A percentile compares a stretch with the other conserved stretches of the same genome.
These are phyloP conservation scores for Heliconius cydno DNA, from an alignment of 2,888 invertebrate species.

Conservation along the genomic window DNA sequence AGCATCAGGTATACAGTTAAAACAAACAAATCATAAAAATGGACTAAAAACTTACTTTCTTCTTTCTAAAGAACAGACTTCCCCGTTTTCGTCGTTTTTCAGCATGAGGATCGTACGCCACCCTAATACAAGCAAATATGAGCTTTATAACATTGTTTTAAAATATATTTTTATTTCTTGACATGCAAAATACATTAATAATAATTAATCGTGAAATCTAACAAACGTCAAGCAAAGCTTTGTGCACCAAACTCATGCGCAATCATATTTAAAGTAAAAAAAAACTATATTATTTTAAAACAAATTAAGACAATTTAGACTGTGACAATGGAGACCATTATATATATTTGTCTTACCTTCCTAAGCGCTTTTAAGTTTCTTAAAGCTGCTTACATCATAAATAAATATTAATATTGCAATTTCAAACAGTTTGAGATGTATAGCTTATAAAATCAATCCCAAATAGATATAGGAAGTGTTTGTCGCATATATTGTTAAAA, in stretches of 20 bases:
- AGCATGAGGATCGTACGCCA: conserved; percentile 88
- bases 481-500: background rate
- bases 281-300: background rate
- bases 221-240: conserved; percentile 56
- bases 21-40: background rate
- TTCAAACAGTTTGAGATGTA: background rate
- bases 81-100: conserved; percentile 94
- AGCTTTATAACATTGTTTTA: background rate
- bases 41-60: conserved; percentile 84
- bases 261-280: conserved; percentile 4
- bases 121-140: conserved; percentile 64
- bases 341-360: background rate
- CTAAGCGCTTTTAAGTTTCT: background rate
- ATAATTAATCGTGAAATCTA: conserved; percentile 31
- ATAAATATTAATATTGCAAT: background rate
- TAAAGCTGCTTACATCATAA: background rate
- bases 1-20: background rate
- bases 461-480: background rate
- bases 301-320: background rate
- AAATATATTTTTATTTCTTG: conserved; percentile 10
- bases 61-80: conserved; percentile 95
- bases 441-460: background rate
- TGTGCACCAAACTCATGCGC: conserved; percentile 53
- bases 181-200: conserved; percentile 30
- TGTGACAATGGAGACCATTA: background rate